Conservation (phyloP, 2,113 vertebrate genomes). For the Ceyx melanurus region DNA sequence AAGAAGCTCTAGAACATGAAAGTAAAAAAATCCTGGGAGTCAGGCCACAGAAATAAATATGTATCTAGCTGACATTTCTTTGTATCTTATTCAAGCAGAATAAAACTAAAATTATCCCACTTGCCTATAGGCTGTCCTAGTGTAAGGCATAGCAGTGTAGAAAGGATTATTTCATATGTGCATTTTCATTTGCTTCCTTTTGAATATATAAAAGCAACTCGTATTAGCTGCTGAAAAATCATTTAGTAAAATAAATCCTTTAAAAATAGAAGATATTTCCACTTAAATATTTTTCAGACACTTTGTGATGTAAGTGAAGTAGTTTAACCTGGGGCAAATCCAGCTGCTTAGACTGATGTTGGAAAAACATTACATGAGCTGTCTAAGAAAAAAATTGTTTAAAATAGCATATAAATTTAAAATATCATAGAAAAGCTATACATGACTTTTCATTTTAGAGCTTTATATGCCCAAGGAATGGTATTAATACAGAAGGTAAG, state of each 20-base stretch:
- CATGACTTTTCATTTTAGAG: neutral
- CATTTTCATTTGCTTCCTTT: slow-evolving; percentile 38
- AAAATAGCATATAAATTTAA: neutral
- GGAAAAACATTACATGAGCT: neutral
- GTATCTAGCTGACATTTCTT: slow-evolving; percentile 31
- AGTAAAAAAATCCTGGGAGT: neutral
- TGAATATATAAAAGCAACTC: neutral
- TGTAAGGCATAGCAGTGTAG: neutral
- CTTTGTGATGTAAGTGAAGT: neutral
- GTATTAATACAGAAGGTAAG: neutral
- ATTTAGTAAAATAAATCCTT: neutral
- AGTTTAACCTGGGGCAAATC: neutral
- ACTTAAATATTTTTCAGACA: neutral
- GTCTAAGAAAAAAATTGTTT: neutral
- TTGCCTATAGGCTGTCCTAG: neutral
- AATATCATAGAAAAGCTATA: neutral
- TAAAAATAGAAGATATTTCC: slow-evolving; percentile 26
- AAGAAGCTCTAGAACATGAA: neutral
- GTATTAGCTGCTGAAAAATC: neutral
- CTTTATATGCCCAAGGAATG: neutral
- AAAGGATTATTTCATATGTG: neutral
- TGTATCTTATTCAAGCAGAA: slow-evolving; percentile 27
- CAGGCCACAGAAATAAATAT: neutral
- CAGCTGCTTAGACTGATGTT: neutral
- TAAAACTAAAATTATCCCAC: slow-evolving; percentile 30